Percentiles rank a stretch among this genome's conserved stretches.
Evolutionary conservation across 2,113 vertebrate species (phyloP).

Genomic region (Benitochromis conjunctus): DNA sequence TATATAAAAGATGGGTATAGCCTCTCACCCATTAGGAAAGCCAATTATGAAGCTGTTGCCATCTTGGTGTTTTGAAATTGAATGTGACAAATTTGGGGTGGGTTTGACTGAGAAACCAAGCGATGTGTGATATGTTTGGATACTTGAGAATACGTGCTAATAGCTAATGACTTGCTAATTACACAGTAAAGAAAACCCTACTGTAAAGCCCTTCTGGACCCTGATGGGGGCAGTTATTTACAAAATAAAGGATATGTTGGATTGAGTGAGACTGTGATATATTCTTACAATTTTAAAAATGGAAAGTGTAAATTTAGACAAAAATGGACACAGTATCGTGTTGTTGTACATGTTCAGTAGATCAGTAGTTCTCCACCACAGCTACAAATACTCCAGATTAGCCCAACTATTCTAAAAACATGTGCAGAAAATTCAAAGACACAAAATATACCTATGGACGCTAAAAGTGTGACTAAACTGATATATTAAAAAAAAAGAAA

Average conservation of each 20-base stretch:
- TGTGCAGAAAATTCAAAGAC: background rate
- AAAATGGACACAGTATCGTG: background rate
- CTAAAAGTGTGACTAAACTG: background rate
- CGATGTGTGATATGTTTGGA: background rate
- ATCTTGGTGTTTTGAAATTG: background rate
- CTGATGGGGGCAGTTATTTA: background rate
- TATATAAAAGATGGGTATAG: background rate
- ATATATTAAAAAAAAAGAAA: background rate
- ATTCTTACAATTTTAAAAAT: background rate
- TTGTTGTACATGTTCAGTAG: background rate
- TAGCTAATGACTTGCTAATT: background rate
- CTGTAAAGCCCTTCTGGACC: background rate
- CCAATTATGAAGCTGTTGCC: background rate
- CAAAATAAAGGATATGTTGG: background rate
- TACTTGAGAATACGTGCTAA: background rate
- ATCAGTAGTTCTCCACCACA: background rate
- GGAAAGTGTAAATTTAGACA: background rate
- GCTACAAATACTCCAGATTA: background rate
- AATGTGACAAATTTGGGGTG: background rate
- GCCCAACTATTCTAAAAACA: background rate
- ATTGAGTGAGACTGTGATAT: background rate
- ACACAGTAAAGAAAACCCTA: background rate
- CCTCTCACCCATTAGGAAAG: background rate
- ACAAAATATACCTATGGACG: background rate
- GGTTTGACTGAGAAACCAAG: background rate